Evolutionary conservation across 2,797 vertebrate species (phyloP).

Genomic region (Perodicticus potto): DNA sequence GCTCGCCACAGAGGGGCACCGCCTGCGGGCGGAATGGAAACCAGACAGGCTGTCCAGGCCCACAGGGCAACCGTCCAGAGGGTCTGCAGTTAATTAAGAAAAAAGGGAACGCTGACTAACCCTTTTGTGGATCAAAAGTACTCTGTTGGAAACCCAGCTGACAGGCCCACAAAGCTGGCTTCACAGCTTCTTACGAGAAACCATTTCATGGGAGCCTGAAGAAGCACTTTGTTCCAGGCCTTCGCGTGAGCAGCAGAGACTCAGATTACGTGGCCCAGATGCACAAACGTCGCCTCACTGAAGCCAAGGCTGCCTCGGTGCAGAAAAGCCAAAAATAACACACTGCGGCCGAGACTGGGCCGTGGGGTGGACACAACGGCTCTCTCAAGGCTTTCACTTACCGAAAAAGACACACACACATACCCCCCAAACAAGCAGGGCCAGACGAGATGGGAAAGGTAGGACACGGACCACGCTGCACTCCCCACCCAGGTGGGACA

Average conservation of each 20-base stretch:
- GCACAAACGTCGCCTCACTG: constrained; percentile 67
- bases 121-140: constrained; percentile 86
- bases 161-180: constrained; percentile 86
- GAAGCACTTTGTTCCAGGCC: constrained; percentile 85
- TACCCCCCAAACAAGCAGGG: rapidly evolving
- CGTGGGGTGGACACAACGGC: constrained; percentile 22
- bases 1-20: neutral
- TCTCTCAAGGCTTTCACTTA: neutral
- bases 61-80: constrained; percentile 75
- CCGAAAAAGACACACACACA: rapidly evolving
- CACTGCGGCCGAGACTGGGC: constrained; percentile 40
- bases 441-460: neutral
- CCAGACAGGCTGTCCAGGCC: constrained; percentile 82
- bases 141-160: constrained; percentile 81
- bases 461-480: no score
- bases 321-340: constrained; percentile 86
- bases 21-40: constrained; percentile 79
- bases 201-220: constrained; percentile 83
- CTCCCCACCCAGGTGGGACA: no score
- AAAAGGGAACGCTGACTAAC: constrained; percentile 86
- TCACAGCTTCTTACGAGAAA: constrained; percentile 84
- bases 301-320: constrained; percentile 67
- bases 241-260: constrained; percentile 77
- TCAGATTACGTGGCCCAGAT: constrained; percentile 81
- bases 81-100: constrained; percentile 88